Evolutionary conservation across 1,140 invertebrate species (phyloP).

Genomic region (Platorchestia sp.): DNA sequence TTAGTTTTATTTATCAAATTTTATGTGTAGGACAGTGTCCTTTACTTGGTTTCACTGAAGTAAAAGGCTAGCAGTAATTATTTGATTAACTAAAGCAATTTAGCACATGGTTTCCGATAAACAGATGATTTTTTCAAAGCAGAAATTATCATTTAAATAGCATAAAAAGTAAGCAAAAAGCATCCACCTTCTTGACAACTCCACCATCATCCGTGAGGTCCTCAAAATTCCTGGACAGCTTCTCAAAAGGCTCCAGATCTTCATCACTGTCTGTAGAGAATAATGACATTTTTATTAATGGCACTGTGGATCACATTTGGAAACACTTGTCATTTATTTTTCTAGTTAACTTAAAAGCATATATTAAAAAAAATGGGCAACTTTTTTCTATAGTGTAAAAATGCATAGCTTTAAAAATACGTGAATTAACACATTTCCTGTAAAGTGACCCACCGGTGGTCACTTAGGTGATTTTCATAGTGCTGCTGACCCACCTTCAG

Average conservation of each 20-base stretch:
- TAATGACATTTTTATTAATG: not conserved
- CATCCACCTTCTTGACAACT: constrained; percentile 68
- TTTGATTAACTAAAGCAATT: not conserved
- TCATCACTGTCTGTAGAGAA: constrained; percentile 57
- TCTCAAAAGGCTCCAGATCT: constrained; percentile 68
- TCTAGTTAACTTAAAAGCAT: too few species aligned
- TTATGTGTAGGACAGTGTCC: not conserved
- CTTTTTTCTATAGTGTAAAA: not conserved
- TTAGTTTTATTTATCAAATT: not conserved
- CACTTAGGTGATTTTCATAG: too few species aligned
- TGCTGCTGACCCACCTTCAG: too few species aligned
- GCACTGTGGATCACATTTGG: not conserved
- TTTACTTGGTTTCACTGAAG: not conserved
- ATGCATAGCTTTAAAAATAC: not conserved
- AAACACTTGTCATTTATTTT: too few species aligned
- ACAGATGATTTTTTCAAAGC: not conserved
- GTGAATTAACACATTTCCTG: not conserved
- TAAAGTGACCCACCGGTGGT: not conserved
- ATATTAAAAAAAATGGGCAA: not conserved
- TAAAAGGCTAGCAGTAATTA: not conserved
- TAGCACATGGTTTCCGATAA: not conserved
- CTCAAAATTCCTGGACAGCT: constrained; percentile 68
- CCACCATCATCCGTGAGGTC: constrained; percentile 69
- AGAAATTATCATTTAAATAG: not conserved
- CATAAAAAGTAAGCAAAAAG: not conserved